A percentile compares a stretch with the other conserved stretches of the same genome.
Conservation (phyloP, 2,797 vertebrate species). For the Hydrocynus forskahlii region DNA sequence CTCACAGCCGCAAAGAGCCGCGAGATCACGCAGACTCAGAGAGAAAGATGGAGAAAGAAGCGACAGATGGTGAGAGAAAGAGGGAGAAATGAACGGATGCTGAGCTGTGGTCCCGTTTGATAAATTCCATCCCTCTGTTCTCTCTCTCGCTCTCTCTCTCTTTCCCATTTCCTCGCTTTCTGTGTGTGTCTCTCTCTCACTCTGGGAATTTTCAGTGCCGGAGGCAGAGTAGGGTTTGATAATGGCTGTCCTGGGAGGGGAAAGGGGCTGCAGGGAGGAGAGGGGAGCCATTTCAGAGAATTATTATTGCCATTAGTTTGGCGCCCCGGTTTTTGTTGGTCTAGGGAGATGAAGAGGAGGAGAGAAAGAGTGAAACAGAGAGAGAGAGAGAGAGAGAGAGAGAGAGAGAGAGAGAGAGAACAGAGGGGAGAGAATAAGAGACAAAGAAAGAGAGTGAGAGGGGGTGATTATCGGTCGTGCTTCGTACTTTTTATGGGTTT, state of each 20-base stretch:
- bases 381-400: conserved; percentile 28
- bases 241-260: conserved; percentile 77
- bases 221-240: conserved; percentile 74
- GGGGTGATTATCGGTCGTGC: conserved; percentile 40
- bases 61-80: conserved; percentile 74
- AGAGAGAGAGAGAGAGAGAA: too few species aligned
- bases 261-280: conserved; percentile 57
- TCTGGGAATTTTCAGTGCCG: conserved; percentile 72
- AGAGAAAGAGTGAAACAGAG: conserved; percentile 52
- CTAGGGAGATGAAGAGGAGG: conserved; percentile 53
- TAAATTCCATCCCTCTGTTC: conserved; percentile 70
- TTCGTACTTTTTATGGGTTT: conserved; percentile 31
- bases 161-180: conserved; percentile 49
- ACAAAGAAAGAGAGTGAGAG: conserved; percentile 39
- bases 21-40: conserved; percentile 15
- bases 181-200: conserved; percentile 37
- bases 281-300: conserved; percentile 72
- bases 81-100: conserved; percentile 67
- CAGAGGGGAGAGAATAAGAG: too few species aligned
- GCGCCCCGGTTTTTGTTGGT: conserved; percentile 67
- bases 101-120: conserved; percentile 69
- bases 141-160: conserved; percentile 31
- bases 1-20: conserved; percentile 5
- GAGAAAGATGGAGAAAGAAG: conserved; percentile 49
- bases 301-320: conserved; percentile 82